A percentile compares a stretch with the other conserved stretches of the same genome.
Conservation (phyloP, 2,797 vertebrate species). For the Spheniscus humboldti region DNA sequence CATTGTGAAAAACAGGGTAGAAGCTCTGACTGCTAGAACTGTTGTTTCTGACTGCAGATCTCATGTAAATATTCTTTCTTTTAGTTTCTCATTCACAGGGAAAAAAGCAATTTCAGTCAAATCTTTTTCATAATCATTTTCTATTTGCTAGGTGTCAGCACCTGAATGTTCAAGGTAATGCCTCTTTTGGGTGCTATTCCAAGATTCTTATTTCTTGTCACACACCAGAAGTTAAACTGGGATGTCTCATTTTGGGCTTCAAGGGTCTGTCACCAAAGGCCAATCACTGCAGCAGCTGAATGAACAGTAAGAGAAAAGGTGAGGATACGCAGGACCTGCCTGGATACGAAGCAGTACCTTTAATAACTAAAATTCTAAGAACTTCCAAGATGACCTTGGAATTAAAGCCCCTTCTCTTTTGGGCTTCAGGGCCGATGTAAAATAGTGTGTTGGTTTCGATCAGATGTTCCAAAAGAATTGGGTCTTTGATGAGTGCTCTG, state of each 20-base stretch:
- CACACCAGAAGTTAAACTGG: not conserved
- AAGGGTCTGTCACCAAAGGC: not conserved
- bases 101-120: not conserved
- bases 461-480: not conserved
- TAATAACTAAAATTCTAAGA: not conserved
- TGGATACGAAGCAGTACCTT: not conserved
- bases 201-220: not conserved
- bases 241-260: not conserved
- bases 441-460: not conserved
- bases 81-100: not conserved
- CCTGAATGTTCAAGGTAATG: not conserved
- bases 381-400: not conserved
- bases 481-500: not conserved
- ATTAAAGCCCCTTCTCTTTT: not conserved
- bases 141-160: not conserved
- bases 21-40: not conserved
- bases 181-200: not conserved
- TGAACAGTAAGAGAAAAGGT: not conserved
- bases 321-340: not conserved
- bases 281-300: not conserved
- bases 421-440: not conserved
- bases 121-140: not conserved
- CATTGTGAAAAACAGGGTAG: not conserved
- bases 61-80: not conserved
- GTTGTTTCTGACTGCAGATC: not conserved